phyloP scores from a whole-genome alignment of 2,888 invertebrate genomes.

The Pandemis corylana region DNA sequence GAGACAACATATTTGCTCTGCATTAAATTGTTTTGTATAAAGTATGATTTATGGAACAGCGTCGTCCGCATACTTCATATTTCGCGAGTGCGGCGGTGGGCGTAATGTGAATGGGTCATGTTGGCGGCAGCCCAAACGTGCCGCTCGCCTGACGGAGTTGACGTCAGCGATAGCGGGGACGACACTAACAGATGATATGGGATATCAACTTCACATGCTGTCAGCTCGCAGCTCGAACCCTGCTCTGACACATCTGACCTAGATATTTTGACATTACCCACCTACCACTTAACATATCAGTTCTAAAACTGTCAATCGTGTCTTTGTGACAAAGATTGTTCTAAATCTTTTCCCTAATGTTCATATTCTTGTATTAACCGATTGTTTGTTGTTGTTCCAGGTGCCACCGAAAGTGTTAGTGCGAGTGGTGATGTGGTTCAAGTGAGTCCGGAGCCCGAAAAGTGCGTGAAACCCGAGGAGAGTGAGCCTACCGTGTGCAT shows the following conservation, averaged over 20 bases:
- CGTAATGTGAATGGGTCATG: conserved; percentile 78
- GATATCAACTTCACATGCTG: conserved; percentile 27
- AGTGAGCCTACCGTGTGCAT: conserved; percentile 61
- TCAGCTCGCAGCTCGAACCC: conserved; percentile 22
- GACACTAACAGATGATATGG: conserved; percentile 54
- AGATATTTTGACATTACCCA: conserved; percentile 19
- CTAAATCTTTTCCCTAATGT: neutral
- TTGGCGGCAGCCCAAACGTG: conserved; percentile 77
- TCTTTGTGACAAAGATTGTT: neutral
- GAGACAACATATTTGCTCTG: neutral
- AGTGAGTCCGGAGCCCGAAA: conserved; percentile 74
- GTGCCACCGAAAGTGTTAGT: conserved; percentile 75
- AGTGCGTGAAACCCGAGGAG: conserved; percentile 78
- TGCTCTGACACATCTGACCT: conserved; percentile 15
- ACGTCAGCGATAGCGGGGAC: conserved; percentile 62
- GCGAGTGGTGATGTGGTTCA: conserved; percentile 76
- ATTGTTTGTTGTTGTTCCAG: conserved; percentile 68
- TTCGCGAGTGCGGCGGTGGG: conserved; percentile 62
- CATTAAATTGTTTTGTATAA: conserved; percentile 42
- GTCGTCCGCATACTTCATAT: conserved; percentile 57
- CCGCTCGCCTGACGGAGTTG: conserved; percentile 56
- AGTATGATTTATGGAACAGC: conserved; percentile 45
- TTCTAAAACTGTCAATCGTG: conserved; percentile 1
- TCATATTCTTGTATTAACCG: neutral
- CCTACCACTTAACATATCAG: conserved; percentile 8